A percentile compares a stretch with the other conserved stretches of the same genome.
Conservation (phyloP, 2,888 invertebrate genomes). For the Parnassius smintheus region DNA sequence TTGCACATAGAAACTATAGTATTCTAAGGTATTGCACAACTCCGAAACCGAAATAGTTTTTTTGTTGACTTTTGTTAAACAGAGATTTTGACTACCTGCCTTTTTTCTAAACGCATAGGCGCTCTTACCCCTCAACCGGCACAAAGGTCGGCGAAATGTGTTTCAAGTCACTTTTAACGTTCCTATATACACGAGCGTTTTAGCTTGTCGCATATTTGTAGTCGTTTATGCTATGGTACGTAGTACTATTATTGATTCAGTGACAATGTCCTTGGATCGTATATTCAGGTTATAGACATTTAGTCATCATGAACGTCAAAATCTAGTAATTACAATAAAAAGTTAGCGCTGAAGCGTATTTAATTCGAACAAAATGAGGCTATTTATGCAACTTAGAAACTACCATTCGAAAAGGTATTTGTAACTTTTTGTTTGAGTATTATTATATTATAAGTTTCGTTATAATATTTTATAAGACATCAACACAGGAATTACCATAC, state of each 20-base stretch:
- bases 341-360: no score
- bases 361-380: no score
- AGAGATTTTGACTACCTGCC: constrained; percentile 48
- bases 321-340: no score
- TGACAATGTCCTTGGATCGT: no score
- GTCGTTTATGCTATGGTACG: background rate
- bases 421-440: no score
- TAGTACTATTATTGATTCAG: no score
- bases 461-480: no score
- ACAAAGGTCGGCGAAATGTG: constrained; percentile 7
- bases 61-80: constrained; percentile 45
- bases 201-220: constrained; percentile 12
- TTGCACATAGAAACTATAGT: constrained; percentile 38
- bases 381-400: no score
- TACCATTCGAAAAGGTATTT: no score
- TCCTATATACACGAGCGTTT: background rate
- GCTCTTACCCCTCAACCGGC: constrained; percentile 3
- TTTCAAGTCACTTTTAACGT: constrained; percentile 3
- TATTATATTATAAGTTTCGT: no score
- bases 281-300: no score
- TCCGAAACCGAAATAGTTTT: constrained; percentile 43
- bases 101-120: constrained; percentile 6
- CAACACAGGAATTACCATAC: no score
- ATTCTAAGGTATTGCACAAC: constrained; percentile 38
- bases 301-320: background rate